Evolutionary conservation across 2,113 vertebrate genomes (phyloP), one percentile per base, ranked within the genome.

Genomic region (Eidolon helvum): DNA sequence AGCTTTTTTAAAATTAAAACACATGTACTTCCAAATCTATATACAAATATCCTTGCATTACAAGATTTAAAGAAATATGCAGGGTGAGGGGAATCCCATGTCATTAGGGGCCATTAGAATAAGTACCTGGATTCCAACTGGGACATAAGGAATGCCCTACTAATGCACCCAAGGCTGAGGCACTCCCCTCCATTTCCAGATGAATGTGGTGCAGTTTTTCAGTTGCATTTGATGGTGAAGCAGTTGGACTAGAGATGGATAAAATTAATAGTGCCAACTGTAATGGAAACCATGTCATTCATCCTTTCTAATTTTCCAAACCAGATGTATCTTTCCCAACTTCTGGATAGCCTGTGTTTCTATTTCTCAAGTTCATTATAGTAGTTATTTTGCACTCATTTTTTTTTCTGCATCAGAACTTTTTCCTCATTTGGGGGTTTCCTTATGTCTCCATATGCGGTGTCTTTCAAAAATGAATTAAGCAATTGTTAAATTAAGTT

Each of bases 1-100:
- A 72, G 48, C 35, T 88, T 94, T 95, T 55, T 33, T 91, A 93
- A 96, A 95, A 94, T 87, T 79, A 63, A 92, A 85, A 86, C 21
- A 53, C 26, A 77, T 50, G 33, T 53, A 95, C 48, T 91, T 63
- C 7, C 45, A 89, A 87, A 83, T 66, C 63, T 84, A 65, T 75
- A 68, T 19, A 35, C 16, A 95, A 96, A 74, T 83, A 89, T 65
- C 80, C 55, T 59, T 68, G 10, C 5, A 48, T 38, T 80, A 33
- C 57, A n/a, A 94, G 38, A 85, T 43, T 91, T 59, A 87, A 87
- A 87, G 38, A 65, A 87, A 48, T 45, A 90, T 15, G 22, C 40
- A 84, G 45, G 7, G 21, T 66, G 33, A 90, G 77, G 40, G 30
- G 19, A 90, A 71, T 12, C 11, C 50, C 45, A 22, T n/a, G 45